Percentiles rank a stretch among this genome's conserved stretches.
phyloP scores from a whole-genome alignment of 2,113 vertebrate genomes.

The Phylloscopus trochiloides region DNA sequence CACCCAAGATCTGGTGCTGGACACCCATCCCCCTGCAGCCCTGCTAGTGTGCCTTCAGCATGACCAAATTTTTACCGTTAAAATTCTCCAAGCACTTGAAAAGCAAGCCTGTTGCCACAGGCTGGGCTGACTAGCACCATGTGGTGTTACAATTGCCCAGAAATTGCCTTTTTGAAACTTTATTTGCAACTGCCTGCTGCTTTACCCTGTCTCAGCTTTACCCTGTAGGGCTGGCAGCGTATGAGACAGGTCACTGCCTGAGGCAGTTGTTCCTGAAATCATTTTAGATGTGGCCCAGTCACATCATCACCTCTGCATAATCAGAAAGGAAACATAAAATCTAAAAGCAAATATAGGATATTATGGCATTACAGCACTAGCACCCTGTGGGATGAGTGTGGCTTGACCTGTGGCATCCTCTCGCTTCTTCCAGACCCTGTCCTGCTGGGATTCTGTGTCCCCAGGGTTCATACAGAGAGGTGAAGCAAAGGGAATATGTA shows the following conservation, averaged over 20 bases:
- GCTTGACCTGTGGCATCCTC: background rate
- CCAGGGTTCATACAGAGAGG: background rate
- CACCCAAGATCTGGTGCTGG: background rate
- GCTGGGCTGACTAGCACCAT: background rate
- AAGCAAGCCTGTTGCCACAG: background rate
- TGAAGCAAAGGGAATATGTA: background rate
- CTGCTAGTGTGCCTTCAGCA: background rate
- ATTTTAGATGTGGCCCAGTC: background rate
- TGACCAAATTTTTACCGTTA: background rate
- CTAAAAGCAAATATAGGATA: background rate
- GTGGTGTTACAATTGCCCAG: background rate
- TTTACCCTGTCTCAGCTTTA: background rate
- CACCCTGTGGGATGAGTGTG: background rate
- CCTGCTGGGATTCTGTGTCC: rapidly evolving
- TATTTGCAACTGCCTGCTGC: rapidly evolving
- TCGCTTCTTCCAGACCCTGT: rapidly evolving
- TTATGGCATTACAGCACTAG: background rate
- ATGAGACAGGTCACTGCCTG: rapidly evolving
- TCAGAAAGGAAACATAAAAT: background rate
- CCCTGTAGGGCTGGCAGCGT: rapidly evolving
- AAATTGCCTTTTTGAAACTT: background rate
- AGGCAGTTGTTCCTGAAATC: background rate
- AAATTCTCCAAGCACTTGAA: rapidly evolving
- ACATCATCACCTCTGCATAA: background rate
- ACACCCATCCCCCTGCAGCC: rapidly evolving